Base-by-base conservation (phyloP, 2,797 vertebrate genomes). In the Syndactyla subalaris region DNA sequence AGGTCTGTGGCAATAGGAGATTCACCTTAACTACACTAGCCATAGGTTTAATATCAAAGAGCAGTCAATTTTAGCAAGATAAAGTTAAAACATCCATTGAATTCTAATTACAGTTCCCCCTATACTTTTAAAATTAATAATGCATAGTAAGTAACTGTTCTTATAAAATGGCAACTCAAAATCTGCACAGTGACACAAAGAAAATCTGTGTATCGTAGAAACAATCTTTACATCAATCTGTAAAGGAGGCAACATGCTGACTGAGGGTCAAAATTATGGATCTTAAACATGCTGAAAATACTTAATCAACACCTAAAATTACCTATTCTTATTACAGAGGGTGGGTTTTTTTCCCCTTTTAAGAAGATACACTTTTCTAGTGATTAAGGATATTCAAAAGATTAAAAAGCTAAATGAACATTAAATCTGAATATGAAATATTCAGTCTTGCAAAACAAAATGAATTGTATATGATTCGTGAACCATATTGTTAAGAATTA, bases 401-500 rank as follows among this genome's bases (percentile, higher is more conserved):
- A 91, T 76, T 82, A 57, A 89, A 94, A 85, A 67, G 34, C 43
- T 45, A 83, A 92, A 12, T 72, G 46, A 95, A 93, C 61, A 87
- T 54, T 78, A 77, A 57, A 82, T 36, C 49, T 61, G 68, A 95
- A 74, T 55, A 83, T 22, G 74, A 96, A 94, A 86, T 66, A 95
- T 19, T 88, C 6, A 10, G 52, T 84, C 89, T 86, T 86, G 77
- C 61, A 91, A 92, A 92, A 92, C 73, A 90, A 85, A 91, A 84
- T 34, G 17, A 76, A 67, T 27, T 86, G 77, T 82, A 49, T 73
- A 87, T 29, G 78, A 96, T 93, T 92, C 81, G 55, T 76, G 48
- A 93, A 79, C 80, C 59, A 82, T 62, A 96, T 43, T 91, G 93
- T 70, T 88, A 34, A 85, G 92, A 87, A 92, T 46, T 72, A 89